Base-by-base conservation (phyloP, 30 jellyfish, hydroid and myxozoan species). In the Phacellophora camtschatica region DNA sequence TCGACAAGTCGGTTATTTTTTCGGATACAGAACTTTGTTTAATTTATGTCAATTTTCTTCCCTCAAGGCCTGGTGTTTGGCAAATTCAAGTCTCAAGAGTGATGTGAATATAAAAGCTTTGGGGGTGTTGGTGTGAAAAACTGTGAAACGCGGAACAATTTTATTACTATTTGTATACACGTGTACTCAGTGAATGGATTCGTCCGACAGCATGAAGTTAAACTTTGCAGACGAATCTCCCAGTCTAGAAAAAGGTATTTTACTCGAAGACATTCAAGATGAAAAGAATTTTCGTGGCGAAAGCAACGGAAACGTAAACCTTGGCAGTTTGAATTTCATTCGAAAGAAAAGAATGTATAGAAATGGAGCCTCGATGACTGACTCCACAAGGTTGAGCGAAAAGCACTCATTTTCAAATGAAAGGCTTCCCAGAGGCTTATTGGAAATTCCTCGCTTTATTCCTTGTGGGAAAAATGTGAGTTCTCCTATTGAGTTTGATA, bases 261-360 rank as follows among this genome's bases (percentile, higher is more conserved):
- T 80, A 1, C 84, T 80, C 16, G 91, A 80, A 22, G 84, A 69
- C 20, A 67, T 35, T 29, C 31, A 66, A 4, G 80, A 80, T 8
- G 48, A 61, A 1, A 50, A 64, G 6, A 77, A 66, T 5, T 48
- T 5, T 66, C 37, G 69, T 13, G 66, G 81, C 34, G 83, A 66
- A n/a, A 45, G 70, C 37, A 77, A 58, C 48, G 58, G 75, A 5
- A 77, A 64, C n/a, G 53, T 80, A 16, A 74, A 57, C 77, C 8
- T 74, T 24, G 91, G 91, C 33, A 65, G 78, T 33, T 28, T 80
- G 91, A 51, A 36, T 51, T 80, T 80, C 68, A 80, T 80, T 6
- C 74, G 91, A 9, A 65, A 67, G 84, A 80, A 46, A 31, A 56
- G 91, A 34, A 18, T 70, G 31, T 54, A 58, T 12, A 77, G 66